phyloP scores from a whole-genome alignment of 1,140 invertebrate genomes.

The Drosophila pectinifera region DNA sequence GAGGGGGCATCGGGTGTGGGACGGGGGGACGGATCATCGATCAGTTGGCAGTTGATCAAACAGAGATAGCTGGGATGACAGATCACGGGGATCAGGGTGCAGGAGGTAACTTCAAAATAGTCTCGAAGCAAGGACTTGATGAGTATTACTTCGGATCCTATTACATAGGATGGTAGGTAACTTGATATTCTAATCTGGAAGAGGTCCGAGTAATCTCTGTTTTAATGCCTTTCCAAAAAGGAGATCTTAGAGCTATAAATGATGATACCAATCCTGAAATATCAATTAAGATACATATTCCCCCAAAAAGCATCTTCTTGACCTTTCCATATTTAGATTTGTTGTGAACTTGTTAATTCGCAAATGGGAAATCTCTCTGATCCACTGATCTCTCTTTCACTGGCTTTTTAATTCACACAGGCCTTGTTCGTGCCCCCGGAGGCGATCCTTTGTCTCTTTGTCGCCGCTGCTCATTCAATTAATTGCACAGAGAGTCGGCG shows the following conservation, averaged over 20 bases:
- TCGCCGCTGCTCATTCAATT: slow-evolving; percentile 43
- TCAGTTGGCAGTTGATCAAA: slow-evolving; percentile 40
- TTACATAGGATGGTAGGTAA: not conserved
- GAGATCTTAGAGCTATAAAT: too few relatives aligned
- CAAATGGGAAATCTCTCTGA: slow-evolving; percentile 2
- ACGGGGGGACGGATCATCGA: slow-evolving; percentile 33
- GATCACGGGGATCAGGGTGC: not conserved
- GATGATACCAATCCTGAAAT: too few relatives aligned
- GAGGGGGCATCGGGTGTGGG: not conserved
- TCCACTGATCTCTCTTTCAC: slow-evolving; percentile 22
- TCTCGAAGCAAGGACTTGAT: not conserved
- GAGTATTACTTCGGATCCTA: not conserved
- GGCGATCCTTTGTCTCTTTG: slow-evolving; percentile 36
- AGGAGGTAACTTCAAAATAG: not conserved
- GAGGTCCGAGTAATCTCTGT: too few relatives aligned
- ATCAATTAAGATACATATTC: too few relatives aligned
- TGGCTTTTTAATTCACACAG: slow-evolving; percentile 14
- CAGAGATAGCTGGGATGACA: slow-evolving; percentile 15
- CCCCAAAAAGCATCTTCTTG: too few relatives aligned
- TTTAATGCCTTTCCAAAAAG: too few relatives aligned
- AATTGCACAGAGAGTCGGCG: slow-evolving; percentile 23
- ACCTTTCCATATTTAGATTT: not conserved
- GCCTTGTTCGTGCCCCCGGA: slow-evolving; percentile 3
- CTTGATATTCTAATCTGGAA: not conserved
- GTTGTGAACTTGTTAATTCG: not conserved